Conservation (phyloP, 1,140 invertebrate genomes). For the Polypedilum pembai region DNA sequence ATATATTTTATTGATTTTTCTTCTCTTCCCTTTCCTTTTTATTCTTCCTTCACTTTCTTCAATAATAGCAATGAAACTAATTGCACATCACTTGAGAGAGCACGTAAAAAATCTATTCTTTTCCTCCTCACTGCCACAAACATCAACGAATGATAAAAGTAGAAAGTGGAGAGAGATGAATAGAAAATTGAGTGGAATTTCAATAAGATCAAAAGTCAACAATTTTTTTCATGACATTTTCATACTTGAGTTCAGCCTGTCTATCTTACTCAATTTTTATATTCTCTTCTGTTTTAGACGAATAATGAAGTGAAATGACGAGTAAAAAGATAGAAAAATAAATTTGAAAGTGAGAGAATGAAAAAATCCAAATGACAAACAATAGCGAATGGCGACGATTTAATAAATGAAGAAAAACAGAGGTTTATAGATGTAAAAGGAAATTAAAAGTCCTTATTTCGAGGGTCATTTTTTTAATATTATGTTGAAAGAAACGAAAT, state of each 20-base stretch:
- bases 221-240: slow-evolving; percentile 8
- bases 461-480: neutral
- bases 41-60: too few relatives aligned
- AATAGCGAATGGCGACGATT: neutral
- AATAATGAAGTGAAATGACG: too few relatives aligned
- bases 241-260: neutral
- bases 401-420: neutral
- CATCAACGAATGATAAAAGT: too few relatives aligned
- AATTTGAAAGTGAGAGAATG: neutral
- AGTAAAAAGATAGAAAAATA: neutral
- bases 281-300: too few relatives aligned
- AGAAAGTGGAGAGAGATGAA: too few relatives aligned
- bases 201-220: slow-evolving; percentile 18
- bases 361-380: neutral
- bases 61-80: too few relatives aligned
- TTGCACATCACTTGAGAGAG: too few relatives aligned
- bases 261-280: too few relatives aligned
- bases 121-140: too few relatives aligned
- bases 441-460: slow-evolving; percentile 4
- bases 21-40: too few relatives aligned
- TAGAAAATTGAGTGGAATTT: slow-evolving; percentile 12
- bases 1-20: too few relatives aligned
- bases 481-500: neutral
- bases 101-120: too few relatives aligned
- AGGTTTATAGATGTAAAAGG: slow-evolving; percentile 18